These are phyloP conservation scores for Gymnothorax javanicus DNA, from an alignment of 2,797 vertebrate species.

Conservation along the genomic window DNA sequence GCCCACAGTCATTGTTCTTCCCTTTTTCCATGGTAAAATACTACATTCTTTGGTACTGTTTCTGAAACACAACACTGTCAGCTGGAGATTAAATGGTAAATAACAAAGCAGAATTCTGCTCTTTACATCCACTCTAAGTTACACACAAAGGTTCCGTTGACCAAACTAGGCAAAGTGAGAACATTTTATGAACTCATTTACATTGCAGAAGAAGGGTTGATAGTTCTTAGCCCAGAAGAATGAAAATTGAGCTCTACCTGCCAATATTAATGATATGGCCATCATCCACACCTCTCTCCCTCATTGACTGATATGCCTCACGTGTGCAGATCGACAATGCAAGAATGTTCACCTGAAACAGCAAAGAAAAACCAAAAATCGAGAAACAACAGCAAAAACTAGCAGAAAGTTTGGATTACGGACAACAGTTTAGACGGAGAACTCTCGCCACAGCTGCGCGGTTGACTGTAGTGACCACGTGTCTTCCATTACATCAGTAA, in stretches of 20 bases:
- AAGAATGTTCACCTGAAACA: slow-evolving; percentile 86
- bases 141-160: too few relatives aligned
- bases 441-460: too few relatives aligned
- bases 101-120: neutral
- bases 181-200: too few relatives aligned
- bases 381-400: neutral
- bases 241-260: neutral
- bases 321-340: slow-evolving; percentile 93
- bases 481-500: too few relatives aligned
- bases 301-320: slow-evolving; percentile 95
- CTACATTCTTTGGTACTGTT: neutral
- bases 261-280: slow-evolving; percentile 89
- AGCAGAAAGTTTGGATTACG: too few relatives aligned
- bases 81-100: neutral
- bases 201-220: neutral
- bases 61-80: neutral
- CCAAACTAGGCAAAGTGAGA: too few relatives aligned
- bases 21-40: neutral
- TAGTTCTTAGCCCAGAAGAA: neutral
- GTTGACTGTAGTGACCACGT: too few relatives aligned
- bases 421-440: too few relatives aligned
- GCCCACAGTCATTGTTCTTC: neutral
- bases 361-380: neutral
- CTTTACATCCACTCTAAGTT: neutral
- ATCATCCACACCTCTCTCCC: slow-evolving; percentile 88